phyloP scores from a whole-genome alignment of 2,113 vertebrate species.

The Oenanthe melanoleuca region DNA sequence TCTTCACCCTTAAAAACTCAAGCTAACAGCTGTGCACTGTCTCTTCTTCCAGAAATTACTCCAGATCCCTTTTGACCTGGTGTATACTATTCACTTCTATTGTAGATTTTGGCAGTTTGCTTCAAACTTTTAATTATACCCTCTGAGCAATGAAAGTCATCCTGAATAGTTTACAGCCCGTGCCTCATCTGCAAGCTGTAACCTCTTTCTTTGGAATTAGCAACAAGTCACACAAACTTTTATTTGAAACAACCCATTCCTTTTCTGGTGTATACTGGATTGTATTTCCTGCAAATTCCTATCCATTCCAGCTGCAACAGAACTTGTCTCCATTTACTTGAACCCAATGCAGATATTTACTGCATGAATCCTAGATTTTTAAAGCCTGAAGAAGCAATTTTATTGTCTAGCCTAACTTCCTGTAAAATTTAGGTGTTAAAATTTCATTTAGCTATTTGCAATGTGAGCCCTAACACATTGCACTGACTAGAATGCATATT shows the following conservation, averaged over 20 bases:
- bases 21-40: slow-evolving; percentile 68
- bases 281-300: slow-evolving; percentile 26
- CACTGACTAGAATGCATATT: neutral
- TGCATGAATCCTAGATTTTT: neutral
- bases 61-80: slow-evolving; percentile 68
- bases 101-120: slow-evolving; percentile 64
- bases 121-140: slow-evolving; percentile 57
- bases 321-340: neutral
- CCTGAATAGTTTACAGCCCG: neutral
- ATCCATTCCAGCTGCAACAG: slow-evolving; percentile 27
- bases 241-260: slow-evolving; percentile 60
- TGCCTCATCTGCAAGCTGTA: slow-evolving; percentile 5
- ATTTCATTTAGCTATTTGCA: neutral
- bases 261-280: slow-evolving; percentile 34
- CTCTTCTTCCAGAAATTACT: slow-evolving; percentile 65
- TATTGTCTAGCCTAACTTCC: neutral
- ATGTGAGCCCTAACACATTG: neutral
- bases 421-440: neutral
- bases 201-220: neutral
- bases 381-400: neutral
- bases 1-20: slow-evolving; percentile 62
- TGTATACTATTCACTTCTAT: slow-evolving; percentile 44
- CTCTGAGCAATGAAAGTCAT: slow-evolving; percentile 42
- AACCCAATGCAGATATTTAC: neutral
- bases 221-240: slow-evolving; percentile 51